A percentile compares a stretch with the other conserved stretches of the same genome.
Evolutionary conservation across 2,797 vertebrate species (phyloP).

Genomic region (Melopsittacus undulatus): DNA sequence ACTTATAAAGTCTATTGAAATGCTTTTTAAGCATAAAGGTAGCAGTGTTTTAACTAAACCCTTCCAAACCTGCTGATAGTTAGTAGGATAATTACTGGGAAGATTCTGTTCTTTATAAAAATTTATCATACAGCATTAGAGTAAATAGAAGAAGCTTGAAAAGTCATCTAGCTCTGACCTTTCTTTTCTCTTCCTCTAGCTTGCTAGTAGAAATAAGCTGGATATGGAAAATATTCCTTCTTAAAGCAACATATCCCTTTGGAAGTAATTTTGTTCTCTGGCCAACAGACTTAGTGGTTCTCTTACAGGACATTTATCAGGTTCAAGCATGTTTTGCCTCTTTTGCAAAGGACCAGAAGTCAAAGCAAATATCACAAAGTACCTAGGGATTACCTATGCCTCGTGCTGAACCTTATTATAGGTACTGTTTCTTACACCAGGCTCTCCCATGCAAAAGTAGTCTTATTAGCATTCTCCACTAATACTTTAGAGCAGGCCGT

Average conservation of each 20-base stretch:
- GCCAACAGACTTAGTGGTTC: neutral
- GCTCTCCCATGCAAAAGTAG: neutral
- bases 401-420: conserved; percentile 5
- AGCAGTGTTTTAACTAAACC: neutral
- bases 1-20: neutral
- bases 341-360: conserved; percentile 48
- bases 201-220: neutral
- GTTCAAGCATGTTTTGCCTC: conserved; percentile 18
- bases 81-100: neutral
- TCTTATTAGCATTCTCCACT: neutral
- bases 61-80: neutral
- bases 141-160: neutral
- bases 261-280: conserved; percentile 31
- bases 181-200: neutral
- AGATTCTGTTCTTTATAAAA: neutral
- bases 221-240: conserved; percentile 14
- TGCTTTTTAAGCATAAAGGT: neutral
- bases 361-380: conserved; percentile 40
- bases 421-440: neutral
- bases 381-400: neutral
- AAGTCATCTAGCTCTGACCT: neutral
- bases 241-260: neutral
- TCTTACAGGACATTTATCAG: conserved; percentile 13
- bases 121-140: neutral
- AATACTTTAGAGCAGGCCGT: neutral